Evolutionary conservation across 2,888 invertebrate species (phyloP), one percentile per base, ranked within the genome.

Genomic region (Tryphoninae sp.): DNA sequence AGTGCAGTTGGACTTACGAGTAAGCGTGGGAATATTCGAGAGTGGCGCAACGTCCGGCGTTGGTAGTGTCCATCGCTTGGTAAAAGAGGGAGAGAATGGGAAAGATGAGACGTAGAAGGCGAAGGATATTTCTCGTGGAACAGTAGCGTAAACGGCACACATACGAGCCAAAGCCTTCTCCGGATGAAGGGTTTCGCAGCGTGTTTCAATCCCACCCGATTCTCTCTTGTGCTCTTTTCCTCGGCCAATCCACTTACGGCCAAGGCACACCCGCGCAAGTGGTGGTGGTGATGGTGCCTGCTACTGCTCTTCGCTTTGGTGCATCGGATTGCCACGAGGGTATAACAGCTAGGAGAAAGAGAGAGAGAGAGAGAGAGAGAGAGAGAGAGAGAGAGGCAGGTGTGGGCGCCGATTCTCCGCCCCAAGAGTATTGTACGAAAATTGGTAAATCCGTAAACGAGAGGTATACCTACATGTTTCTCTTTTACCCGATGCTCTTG

Each of bases 161-260:
- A 51, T 61, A 77, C 45, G 59, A 77, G 62, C 65, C 55, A 80
- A 73, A 76, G 76, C 76, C 55, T 61, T 53, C 55, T 58, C 62
- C 55, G 72, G 9, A 45, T 33, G 59, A 42, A 62, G 61, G 67
- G 61, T 81, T 62, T 77, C 61, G 55, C n/a, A 11, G 59, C 62
- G 40, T 79, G 67, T 77, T 81, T 58, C 80, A 77, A 76, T 80
- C 67, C 62, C 49, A 65, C 13, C 58, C 42, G 65, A 67, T 65
- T 26, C 65, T 49, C 33, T 67, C 19, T 23, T 58, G 49, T 58
- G 13, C 45, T 55, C 58, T 33, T 61, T 45, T 23, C n/a, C 33
- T 73, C 45, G 71, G 68, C 72, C 72, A 81, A 81, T 81, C 80
- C 80, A 81, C 80, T 81, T 80, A 81, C 68, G 62, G 26, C 61